Conservation (phyloP, 2,797 vertebrate genomes). For the Muscicapa comitata region DNA sequence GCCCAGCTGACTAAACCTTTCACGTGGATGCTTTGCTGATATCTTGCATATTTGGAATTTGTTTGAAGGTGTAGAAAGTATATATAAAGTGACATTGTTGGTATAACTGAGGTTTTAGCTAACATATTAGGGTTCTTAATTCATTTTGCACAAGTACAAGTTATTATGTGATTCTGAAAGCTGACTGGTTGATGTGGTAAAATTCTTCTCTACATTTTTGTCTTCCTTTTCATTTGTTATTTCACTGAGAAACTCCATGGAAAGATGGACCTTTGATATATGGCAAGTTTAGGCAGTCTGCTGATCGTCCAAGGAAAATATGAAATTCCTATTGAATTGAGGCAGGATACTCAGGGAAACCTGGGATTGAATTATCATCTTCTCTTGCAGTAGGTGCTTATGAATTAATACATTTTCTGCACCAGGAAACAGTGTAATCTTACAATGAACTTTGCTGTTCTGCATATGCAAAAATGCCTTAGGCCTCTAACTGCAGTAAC, state of each 20-base stretch:
- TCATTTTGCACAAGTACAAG: not conserved
- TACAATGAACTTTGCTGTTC: not conserved
- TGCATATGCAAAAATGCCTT: not conserved
- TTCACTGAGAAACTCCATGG: not conserved
- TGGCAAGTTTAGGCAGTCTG: not conserved
- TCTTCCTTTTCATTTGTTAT: not conserved
- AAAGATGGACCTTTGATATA: not conserved
- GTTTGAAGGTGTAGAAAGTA: not conserved
- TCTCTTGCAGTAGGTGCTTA: not conserved
- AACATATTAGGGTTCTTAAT: not conserved
- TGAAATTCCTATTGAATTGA: not conserved
- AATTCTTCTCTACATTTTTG: not conserved
- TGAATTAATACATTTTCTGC: accelerated
- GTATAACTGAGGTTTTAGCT: not conserved
- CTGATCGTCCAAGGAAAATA: not conserved
- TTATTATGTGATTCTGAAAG: not conserved
- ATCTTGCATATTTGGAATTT: not conserved
- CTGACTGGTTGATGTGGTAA: not conserved
- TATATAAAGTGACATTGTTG: not conserved
- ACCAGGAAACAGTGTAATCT: not conserved
- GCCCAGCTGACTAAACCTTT: not conserved
- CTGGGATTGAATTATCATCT: not conserved
- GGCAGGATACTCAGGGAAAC: not conserved
- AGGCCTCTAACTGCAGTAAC: not conserved
- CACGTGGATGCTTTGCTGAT: not conserved